Base-by-base conservation (phyloP, 2,888 invertebrate genomes). In the Entomobrya proxima region DNA sequence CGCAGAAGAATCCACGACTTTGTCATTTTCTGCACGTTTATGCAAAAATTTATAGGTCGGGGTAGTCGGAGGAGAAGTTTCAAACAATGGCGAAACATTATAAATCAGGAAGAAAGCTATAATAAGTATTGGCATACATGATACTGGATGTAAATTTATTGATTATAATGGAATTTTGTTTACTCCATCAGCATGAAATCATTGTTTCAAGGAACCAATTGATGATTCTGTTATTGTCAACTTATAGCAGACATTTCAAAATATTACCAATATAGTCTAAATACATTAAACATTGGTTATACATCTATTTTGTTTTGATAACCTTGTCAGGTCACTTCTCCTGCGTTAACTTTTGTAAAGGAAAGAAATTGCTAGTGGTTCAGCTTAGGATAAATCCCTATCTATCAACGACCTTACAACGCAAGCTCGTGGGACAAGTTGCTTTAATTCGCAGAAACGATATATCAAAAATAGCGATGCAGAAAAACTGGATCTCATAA, bases 401-500 rank as follows among this genome's bases (percentile, higher is more conserved):
- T n/a, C n/a, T n/a, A n/a, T n/a, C n/a, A n/a, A n/a, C n/a, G 21
- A 58, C n/a, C 21, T 32, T 24, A 72, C 37, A 67, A 35, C 30
- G 40, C n/a, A 27, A 67, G 1, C 21, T 13, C 21, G 37, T 30
- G 5, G 9, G 37, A 21, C 35, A 37, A 69, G 40, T 44, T 24
- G 35, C 27, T 44, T 21, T 13, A 44, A 21, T 32, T 15, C 24
- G 13, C 1, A 40, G 37, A 37, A 18, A n/a, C 11, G 74, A 52
- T 32, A 74, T 30, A 50, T 13, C 67, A 67, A 11, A 15, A 75
- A 27, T 27, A 6, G 6, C 50, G 0, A 74, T 40, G 75, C 35
- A 50, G 58, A 83, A 83, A 83, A 76, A 83, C 76, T 83, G 76
- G 83, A 83, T 77, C 83, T 55, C 83, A 82, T 82, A 75, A 82